Percentiles rank a stretch among this genome's conserved stretches.
phyloP scores from a whole-genome alignment of 1,140 invertebrate genomes.

The Drosophila littoralis region DNA sequence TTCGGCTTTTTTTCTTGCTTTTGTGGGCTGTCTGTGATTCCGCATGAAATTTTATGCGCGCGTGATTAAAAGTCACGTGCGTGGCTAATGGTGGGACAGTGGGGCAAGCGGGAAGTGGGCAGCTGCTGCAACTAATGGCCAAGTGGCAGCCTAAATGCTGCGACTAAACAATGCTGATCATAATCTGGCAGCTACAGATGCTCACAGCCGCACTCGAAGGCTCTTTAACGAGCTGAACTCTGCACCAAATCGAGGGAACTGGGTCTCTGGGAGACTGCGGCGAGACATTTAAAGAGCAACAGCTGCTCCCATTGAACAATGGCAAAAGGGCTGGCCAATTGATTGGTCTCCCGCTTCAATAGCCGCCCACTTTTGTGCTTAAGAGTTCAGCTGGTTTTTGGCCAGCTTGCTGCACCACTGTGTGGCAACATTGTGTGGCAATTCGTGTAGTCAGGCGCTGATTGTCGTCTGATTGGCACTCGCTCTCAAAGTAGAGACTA shows the following conservation, averaged over 20 bases:
- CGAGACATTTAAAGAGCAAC: slow-evolving; percentile 37
- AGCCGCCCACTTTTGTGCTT: slow-evolving; percentile 29
- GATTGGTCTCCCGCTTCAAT: slow-evolving; percentile 66
- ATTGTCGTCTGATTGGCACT: slow-evolving; percentile 69
- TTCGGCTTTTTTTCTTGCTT: neutral
- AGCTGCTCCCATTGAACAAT: slow-evolving; percentile 57
- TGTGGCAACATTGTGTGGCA: slow-evolving; percentile 48
- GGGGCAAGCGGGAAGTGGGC: slow-evolving; percentile 5
- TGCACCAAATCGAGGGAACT: slow-evolving; percentile 10
- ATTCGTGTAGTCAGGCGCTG: slow-evolving; percentile 47
- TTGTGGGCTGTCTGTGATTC: slow-evolving; percentile 46
- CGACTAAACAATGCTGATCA: slow-evolving; percentile 73
- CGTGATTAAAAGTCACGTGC: slow-evolving; percentile 81
- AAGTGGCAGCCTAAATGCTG: slow-evolving; percentile 44
- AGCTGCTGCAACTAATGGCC: slow-evolving; percentile 67
- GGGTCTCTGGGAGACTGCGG: slow-evolving; percentile 1
- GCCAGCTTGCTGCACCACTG: neutral
- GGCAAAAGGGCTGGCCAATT: slow-evolving; percentile 64
- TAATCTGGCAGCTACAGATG: slow-evolving; percentile 65
- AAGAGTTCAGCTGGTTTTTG: slow-evolving; percentile 36
- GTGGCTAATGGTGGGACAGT: slow-evolving; percentile 40
- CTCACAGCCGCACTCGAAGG: slow-evolving; percentile 20
- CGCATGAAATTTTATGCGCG: slow-evolving; percentile 72
- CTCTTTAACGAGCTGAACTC: slow-evolving; percentile 61
- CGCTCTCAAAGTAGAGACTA: slow-evolving; percentile 41